Evolutionary conservation across 2,888 invertebrate genomes (phyloP).

Genomic region (Neoitamus cyanurus): DNA sequence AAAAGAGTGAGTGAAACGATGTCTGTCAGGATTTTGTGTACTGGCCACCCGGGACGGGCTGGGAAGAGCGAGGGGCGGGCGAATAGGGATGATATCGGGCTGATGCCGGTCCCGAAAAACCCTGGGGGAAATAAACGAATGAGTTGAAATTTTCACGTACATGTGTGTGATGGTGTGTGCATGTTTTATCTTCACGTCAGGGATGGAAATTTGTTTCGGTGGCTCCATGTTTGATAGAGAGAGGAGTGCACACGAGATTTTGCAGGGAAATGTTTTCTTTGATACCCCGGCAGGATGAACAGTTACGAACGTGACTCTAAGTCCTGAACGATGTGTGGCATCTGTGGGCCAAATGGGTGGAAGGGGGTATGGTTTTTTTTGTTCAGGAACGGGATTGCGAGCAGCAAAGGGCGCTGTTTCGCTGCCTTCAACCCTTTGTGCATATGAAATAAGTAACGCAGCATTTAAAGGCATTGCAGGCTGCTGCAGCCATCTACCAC

Average conservation of each 20-base stretch:
- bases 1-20: conserved; percentile 37
- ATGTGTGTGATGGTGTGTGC: not conserved
- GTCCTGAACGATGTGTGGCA: not conserved
- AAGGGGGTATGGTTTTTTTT: not conserved
- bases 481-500: not conserved
- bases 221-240: conserved; percentile 34
- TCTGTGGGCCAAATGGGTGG: not conserved
- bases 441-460: conserved; percentile 21
- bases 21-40: conserved; percentile 20
- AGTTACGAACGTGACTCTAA: conserved; percentile 36
- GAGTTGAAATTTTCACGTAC: conserved; percentile 33
- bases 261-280: conserved; percentile 41
- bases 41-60: not conserved
- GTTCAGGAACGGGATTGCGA: not conserved
- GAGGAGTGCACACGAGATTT: conserved; percentile 25
- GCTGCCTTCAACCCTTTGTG: conserved; percentile 9
- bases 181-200: conserved; percentile 12
- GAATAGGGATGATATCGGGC: not conserved
- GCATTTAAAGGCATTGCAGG: not conserved
- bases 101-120: conserved; percentile 22
- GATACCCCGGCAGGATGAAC: conserved; percentile 3
- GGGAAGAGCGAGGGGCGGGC: not conserved
- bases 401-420: not conserved
- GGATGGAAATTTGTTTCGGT: conserved; percentile 30
- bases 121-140: conserved; percentile 44